Conservation (phyloP, 2,113 vertebrate species). For the Tachysurus fulvidraco region DNA sequence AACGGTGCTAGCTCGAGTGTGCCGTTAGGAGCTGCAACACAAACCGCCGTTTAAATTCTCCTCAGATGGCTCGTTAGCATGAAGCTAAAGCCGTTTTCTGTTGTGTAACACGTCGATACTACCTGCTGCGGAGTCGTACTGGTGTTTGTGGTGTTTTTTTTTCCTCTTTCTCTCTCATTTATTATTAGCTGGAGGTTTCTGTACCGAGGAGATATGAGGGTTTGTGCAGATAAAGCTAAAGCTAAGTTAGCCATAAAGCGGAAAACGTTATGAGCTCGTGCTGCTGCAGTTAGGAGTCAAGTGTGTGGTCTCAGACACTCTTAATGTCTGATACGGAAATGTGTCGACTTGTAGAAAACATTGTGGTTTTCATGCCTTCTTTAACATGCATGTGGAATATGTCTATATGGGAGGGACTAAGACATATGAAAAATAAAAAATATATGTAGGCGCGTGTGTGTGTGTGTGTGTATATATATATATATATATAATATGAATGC, state of each 20-base stretch:
- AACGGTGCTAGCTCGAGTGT: neutral
- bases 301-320: neutral
- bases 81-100: neutral
- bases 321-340: conserved; percentile 1
- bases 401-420: neutral
- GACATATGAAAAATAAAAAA: too few relatives aligned
- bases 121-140: neutral
- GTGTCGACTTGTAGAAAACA: neutral
- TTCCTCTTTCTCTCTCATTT: neutral
- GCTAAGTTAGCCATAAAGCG: conserved; percentile 7
- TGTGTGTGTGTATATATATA: neutral
- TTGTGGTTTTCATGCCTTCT: neutral
- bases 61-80: neutral
- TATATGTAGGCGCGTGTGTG: neutral
- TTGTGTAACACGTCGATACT: too few relatives aligned
- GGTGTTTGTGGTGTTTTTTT: neutral
- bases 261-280: conserved; percentile 11
- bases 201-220: neutral
- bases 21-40: too few relatives aligned
- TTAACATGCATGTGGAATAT: neutral
- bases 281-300: neutral
- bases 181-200: neutral
- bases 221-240: neutral
- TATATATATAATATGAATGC: neutral
- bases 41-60: too few relatives aligned